Base-by-base conservation (phyloP, 2,113 vertebrate genomes). In the Triplophysa siluroides region DNA sequence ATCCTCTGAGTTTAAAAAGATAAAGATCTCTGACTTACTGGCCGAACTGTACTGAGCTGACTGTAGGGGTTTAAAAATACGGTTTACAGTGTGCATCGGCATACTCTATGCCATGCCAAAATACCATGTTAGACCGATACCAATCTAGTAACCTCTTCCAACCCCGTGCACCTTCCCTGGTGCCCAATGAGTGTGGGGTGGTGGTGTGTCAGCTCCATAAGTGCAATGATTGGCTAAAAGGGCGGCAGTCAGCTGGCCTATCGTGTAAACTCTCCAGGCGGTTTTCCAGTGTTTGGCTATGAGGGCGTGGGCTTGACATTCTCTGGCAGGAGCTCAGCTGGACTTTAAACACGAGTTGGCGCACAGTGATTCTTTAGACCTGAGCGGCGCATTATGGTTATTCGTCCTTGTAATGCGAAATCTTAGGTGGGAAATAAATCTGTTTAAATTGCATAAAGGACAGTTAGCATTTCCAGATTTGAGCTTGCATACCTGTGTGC, bases 241-340 rank as follows among this genome's bases (percentile, higher is more conserved):
- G 62, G 50, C 19, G 9, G 71, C 52, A 66, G 70, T 84, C 76
- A 65, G 65, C 56, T 79, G 43, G 71, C 71, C 80, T 82, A 84
- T 84, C 80, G 71, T 76, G 83, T 82, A 71, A 84, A 79, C 77
- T 60, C 76, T 82, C 71, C 41, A 66, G 79, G 80, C 71, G 50
- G 50, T 68, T 50, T 9, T 82, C 80, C 83, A 84, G 61, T 26
- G 14, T 10, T 66, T 62, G 79, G 21, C 76, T 78, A 50, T 6
- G 78, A 74, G 75, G 83, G 68, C 41, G 66, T 67, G 74, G 62
- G 70, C 64, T 76, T 63, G 79, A 78, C 76, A 81, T 81, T 81
- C 61, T 67, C 68, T 81, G 78, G 83, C 83, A 76, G 71, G 58
- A 80, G 52, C 56, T 81, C 83, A 84, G 76, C 83, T 82, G 83